A percentile compares a stretch with the other conserved stretches of the same genome.
Evolutionary conservation across 2,113 vertebrate genomes (phyloP).

Genomic region (Nymphicus hollandicus): DNA sequence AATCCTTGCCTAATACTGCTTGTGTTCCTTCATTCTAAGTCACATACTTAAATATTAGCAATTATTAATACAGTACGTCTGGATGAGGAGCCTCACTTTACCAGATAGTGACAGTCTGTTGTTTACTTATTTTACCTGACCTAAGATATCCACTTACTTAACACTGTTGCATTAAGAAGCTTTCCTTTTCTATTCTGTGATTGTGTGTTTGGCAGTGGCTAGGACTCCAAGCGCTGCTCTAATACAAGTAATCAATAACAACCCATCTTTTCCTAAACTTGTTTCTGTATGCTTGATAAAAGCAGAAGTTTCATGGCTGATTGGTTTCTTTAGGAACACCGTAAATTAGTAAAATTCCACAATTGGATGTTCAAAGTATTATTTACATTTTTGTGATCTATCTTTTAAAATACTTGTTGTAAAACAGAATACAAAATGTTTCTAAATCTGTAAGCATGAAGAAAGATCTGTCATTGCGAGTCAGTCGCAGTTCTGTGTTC

Average conservation of each 20-base stretch:
- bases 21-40: conserved; percentile 48
- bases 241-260: background rate
- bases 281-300: background rate
- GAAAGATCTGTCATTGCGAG: background rate
- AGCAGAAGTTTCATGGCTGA: background rate
- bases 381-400: background rate
- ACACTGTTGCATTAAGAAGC: background rate
- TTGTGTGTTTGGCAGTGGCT: background rate
- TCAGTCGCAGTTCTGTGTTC: conserved; percentile 7
- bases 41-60: background rate
- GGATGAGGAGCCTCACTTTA: background rate
- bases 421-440: conserved; percentile 9
- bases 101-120: background rate
- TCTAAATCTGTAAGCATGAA: background rate
- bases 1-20: conserved; percentile 55
- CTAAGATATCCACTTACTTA: background rate
- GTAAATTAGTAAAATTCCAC: background rate
- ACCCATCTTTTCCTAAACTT: background rate
- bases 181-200: background rate
- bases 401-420: background rate
- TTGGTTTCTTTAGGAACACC: conserved; percentile 2
- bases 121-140: background rate
- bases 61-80: conserved; percentile 12
- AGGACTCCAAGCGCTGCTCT: background rate
- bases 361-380: conserved; percentile 17